Base-by-base conservation (phyloP, 2,797 vertebrate genomes). In the Pelodytes ibericus region DNA sequence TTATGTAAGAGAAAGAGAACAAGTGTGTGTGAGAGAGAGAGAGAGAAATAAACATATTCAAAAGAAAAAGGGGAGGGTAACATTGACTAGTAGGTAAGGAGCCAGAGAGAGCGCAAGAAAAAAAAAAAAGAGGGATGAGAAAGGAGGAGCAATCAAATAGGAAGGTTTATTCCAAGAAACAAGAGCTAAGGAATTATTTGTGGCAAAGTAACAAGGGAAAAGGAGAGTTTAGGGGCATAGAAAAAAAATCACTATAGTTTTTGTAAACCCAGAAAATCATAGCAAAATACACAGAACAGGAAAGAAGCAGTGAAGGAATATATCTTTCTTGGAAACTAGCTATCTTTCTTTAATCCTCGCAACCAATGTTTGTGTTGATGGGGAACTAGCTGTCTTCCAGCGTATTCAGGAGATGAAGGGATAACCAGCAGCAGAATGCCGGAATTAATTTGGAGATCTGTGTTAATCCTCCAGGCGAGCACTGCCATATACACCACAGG, bases 401-500 rank as follows among this genome's bases (percentile, higher is more conserved):
- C 59, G 22, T 20, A 66, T 62, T 57, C 74, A 22, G 31, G 68
- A 47, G 61, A 77, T 77, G 75, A 77, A 71, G 68, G 75, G 75
- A 77, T 77, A 77, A 77, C 67, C 68, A 77, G 60, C 36, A 65
- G 75, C 75, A 77, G 47, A 65, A 77, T 77, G 75, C 68, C 60
- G 20, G 75, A 64, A 59, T 77, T 77, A 51, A 71, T 77, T 58
- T 77, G 68, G 75, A 71, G 51, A 71, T 59, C 75, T 57, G 68
- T 77, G 61, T 41, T 77, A 65, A 71, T 77, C 75, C 68, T 77
- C 62, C 75, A 71, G 75, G 75, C 75, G 13, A 76, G 75, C 61
- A 58, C 68, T 66, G 75, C 68, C 36, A 77, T 77, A 64, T 77
- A 77, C 61, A 77, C 75, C 3, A 69, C 61, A 77, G 75, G 75